Evolutionary conservation across 2,113 vertebrate species (phyloP), one percentile per base, ranked within the genome.

Genomic region (Lonchura striata): DNA sequence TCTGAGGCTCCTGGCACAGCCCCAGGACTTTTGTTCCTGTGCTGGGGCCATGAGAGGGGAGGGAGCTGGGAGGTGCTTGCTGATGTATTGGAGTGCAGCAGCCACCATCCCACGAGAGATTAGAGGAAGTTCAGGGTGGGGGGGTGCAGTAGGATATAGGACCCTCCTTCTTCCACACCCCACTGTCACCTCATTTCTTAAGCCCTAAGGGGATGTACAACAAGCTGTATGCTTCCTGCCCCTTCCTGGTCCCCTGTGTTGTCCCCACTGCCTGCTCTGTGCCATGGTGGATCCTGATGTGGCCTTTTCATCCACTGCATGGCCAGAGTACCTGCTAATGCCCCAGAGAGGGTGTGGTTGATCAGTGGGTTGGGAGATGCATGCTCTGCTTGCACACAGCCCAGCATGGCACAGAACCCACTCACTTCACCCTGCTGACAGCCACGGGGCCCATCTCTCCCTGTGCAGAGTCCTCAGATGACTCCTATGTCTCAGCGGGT

Each of bases 401-500:
- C 27, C 1, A 0, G n/a, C 0, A 1, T 3, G 22, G 82, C 44
- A 39, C 42, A 21, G 44, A 22, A 59, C 30, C 46, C 4, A 0
- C 31, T 39, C 2, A 3, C 3, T 25, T 11, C 49, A 31, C 20
- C 13, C 16, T 7, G 7, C 54, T 93, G 72, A 88, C 17, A 49
- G 52, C 68, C 59, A 6, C 0, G 27, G 70, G 75, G 30, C 47
- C 46, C 10, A 0, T 92, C 60, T 91, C 81, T 97, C 72, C 89
- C 93, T 83, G 9, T 52, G 60, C 97, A 99, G 99, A 99, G 97
- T 99, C 99, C 46, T 99, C 99, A 0, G 99, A 99, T 3, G 99
- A 99, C 94, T 99, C 99, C 35, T 99, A 99, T 1, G 98, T 99
- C 82, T 99, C 99, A 27, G 99, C 99, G 35, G 99, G 97, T 86